These are phyloP conservation scores for Dipodomys ordii DNA, from an alignment of 2,113 vertebrate genomes.

Conservation along the genomic window DNA sequence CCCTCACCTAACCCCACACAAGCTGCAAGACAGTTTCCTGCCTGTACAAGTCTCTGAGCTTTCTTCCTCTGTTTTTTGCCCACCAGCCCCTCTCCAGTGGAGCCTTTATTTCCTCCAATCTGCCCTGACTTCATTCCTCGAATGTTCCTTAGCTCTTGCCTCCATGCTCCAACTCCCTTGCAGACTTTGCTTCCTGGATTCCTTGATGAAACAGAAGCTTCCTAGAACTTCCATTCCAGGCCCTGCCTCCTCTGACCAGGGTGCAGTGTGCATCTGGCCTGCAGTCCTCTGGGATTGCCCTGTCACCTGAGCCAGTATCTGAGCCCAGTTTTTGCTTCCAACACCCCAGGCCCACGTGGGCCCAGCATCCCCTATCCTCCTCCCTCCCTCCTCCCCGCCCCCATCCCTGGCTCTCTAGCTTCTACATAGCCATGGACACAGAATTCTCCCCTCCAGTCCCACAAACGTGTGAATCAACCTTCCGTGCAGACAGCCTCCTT, in stretches of 20 bases:
- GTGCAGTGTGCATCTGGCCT: accelerated
- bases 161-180: accelerated
- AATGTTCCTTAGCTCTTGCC: accelerated
- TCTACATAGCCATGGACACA: accelerated
- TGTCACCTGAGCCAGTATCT: background rate
- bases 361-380: accelerated
- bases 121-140: accelerated
- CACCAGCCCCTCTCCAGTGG: accelerated
- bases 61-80: too few relatives aligned
- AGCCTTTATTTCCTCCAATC: too few relatives aligned
- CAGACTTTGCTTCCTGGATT: background rate
- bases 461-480: background rate
- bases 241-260: accelerated
- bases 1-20: too few relatives aligned
- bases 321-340: accelerated
- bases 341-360: accelerated
- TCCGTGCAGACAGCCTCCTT: accelerated
- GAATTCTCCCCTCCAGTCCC: background rate
- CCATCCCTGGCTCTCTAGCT: too few relatives aligned
- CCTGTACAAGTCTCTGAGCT: too few relatives aligned
- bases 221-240: background rate
- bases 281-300: accelerated
- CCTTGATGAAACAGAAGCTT: background rate
- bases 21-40: too few relatives aligned
- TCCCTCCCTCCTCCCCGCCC: too few relatives aligned